Evolutionary conservation across 1,140 invertebrate species (phyloP).

Genomic region (Euschistus heros): DNA sequence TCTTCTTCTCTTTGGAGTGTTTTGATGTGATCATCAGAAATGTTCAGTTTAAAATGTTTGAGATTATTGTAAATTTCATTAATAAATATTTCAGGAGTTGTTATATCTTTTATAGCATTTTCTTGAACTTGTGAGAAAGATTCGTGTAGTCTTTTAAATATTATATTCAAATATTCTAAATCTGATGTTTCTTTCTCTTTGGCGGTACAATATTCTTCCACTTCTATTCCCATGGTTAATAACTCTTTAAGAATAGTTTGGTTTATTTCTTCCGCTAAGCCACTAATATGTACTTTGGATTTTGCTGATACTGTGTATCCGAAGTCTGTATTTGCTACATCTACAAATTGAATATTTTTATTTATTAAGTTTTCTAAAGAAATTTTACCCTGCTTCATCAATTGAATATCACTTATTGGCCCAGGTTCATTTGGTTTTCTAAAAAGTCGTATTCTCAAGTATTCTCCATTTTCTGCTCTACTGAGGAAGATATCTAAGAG

Average conservation of each 20-base stretch:
- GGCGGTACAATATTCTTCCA: background rate
- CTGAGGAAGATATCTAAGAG: background rate
- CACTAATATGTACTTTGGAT: conserved; percentile 11
- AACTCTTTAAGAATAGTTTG: background rate
- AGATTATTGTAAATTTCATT: background rate
- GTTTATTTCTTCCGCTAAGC: conserved; percentile 7
- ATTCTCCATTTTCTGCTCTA: background rate
- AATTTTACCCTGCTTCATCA: background rate
- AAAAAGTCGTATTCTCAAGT: background rate
- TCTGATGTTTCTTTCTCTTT: background rate
- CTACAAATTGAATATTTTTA: background rate
- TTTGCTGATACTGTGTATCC: conserved; percentile 24
- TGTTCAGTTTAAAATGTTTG: background rate
- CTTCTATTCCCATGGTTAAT: background rate
- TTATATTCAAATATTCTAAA: background rate
- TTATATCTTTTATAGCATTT: no score
- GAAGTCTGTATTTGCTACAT: conserved; percentile 12
- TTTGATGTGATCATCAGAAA: background rate
- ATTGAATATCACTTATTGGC: background rate
- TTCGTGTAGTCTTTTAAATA: background rate
- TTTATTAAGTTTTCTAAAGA: background rate
- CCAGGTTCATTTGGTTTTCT: background rate
- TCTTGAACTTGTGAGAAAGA: no score
- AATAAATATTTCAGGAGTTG: background rate
- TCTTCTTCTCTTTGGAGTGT: background rate